Base-by-base conservation (phyloP, 1,140 invertebrate species). In the Drepana arcuata region DNA sequence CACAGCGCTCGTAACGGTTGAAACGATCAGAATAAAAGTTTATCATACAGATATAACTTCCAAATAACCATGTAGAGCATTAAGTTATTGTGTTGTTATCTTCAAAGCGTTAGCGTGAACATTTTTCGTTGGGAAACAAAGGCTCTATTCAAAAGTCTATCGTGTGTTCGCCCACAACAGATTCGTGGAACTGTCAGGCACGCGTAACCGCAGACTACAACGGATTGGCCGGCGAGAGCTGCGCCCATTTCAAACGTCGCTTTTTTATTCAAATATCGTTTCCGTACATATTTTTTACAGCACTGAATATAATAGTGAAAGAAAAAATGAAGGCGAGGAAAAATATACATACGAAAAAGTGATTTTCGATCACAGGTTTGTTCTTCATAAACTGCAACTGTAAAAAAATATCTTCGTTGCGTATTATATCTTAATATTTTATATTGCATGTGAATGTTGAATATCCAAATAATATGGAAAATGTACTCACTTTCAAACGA, bases 151-250 rank as follows among this genome's bases (percentile, higher is more conserved):
- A 58, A 70, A 59, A 68, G 53, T 69, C 57, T 59, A 67, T 70
- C 49, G 55, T 52, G 47, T 63, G 42, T 52, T 55, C 43, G 43
- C 47, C 51, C 54, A 45, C 53, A 60, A 59, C 48, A 51, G 61
- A 64, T 59, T 68, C 62, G 59, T 68, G 60, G 52, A 61, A 60
- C 63, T 71, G 67, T 74, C 70, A 71, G 56, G 42, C 34, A 45
- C 36, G 46, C 50, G 33, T 50, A 48, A 66, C 59, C 62, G 55
- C 65, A 63, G 48, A 56, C 62, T 60, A 53, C 52, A 56, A 50
- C 54, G 49, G 41, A 63, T 56, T 50, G 64, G 41, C 25, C 37
- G 37, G 28, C 37, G 37, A 15, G 23, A 35, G 11, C 33, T 15
- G 43, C 34, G 41, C 21, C 34, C 35, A 38, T 53, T 44, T 31